phyloP scores from a whole-genome alignment of 2,888 invertebrate species.

The Choreutis nemorana region DNA sequence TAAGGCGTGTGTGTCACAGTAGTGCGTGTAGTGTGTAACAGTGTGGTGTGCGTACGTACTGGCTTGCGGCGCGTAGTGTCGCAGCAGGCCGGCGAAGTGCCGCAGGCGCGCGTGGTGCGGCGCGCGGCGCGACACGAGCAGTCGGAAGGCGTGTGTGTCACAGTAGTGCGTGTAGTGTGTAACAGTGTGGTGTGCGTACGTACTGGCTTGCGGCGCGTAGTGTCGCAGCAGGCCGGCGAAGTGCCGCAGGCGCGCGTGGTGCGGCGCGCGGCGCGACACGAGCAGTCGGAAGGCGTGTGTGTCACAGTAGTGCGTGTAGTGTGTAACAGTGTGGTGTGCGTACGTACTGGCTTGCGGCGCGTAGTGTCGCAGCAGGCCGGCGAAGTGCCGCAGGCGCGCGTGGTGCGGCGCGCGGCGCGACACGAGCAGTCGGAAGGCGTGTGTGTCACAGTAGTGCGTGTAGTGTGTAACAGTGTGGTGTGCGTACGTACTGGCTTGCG shows the following conservation, averaged over 20 bases:
- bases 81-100: conserved; percentile 83
- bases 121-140: conserved; percentile 80
- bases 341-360: conserved; percentile 69
- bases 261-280: conserved; percentile 78
- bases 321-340: background rate
- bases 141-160: conserved; percentile 75
- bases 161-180: conserved; percentile 76
- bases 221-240: conserved; percentile 83
- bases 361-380: conserved; percentile 81
- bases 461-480: conserved; percentile 83
- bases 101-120: conserved; percentile 73
- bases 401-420: conserved; percentile 76
- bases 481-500: conserved; percentile 71
- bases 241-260: conserved; percentile 73
- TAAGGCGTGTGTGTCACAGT: too few relatives aligned
- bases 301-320: background rate
- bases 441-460: conserved; percentile 69
- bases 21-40: background rate
- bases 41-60: conserved; percentile 23
- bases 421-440: conserved; percentile 82
- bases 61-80: conserved; percentile 78
- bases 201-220: conserved; percentile 74
- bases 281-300: conserved; percentile 81
- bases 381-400: conserved; percentile 77
- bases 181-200: conserved; percentile 79